Evolutionary conservation across 2,888 invertebrate species (phyloP), one percentile per base, ranked within the genome.

Genomic region (Gisinianus flammeolus): DNA sequence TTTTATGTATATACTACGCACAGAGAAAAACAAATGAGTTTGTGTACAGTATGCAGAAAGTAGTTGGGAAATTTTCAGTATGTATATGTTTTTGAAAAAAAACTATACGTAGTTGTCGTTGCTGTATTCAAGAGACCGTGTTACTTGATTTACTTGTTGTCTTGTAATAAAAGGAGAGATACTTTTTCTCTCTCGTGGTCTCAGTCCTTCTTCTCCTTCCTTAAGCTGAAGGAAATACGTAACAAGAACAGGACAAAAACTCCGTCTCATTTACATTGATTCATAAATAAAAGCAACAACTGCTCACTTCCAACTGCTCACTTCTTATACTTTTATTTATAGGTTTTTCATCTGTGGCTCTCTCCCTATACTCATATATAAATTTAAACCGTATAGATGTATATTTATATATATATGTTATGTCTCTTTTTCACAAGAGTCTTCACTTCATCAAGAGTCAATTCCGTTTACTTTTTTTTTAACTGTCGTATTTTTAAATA

Each of bases 241-340:
- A 58, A 24, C 22, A 58, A n/a, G 62, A 62, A 62, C 26, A 28
- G 26, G 28, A 28, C 12, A 58, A 58, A n/a, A 58, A 58, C 22
- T 58, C 22, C 8, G 56, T 58, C 26, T 62, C 62, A 62, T 28
- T 62, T 62, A 62, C 62, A 62, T 62, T 62, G 62, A 62, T 62
- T 62, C 62, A 24, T 62, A 28, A 62, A 62, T 62, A 62, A 62
- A 26, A 62, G 62, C 5, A 28, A 62, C 28, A 54, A 24, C 26
- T 28, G 28, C 62, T 62, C 26, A 58, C 22, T 58, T 24, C 24
- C 28, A 54, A 24, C 26, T 28, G 28, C 62, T 62, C 26, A 58
- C 22, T 58, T 24, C 56, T 58, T 44, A 44, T 44, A 44, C 44
- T 44, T 44, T 44, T 44, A 44, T 44, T 44, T 44, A 44, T 44